Evolutionary conservation across 1,140 invertebrate species (phyloP), one percentile per base, ranked within the genome.

Genomic region (Drosophila willistoni): DNA sequence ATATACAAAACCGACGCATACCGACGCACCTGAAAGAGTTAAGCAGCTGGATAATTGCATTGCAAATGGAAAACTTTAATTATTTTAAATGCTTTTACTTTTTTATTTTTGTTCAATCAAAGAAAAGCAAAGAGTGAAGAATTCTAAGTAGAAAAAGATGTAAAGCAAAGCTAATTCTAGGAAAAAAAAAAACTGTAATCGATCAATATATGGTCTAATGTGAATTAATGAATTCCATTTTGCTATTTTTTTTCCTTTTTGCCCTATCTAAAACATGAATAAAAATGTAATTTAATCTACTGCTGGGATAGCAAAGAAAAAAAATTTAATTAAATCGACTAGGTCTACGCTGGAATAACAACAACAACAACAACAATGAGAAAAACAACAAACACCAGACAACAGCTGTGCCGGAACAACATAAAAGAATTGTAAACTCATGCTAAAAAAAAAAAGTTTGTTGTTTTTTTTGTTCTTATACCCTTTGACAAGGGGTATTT

Each of bases 321-420:
- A 60, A 86, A 87, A 83, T 87, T 87, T 89, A 87, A 87, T 87
- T 87, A 87, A 87, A 83, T 82, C 72, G 79, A 77, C 57, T 77
- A 86, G 83, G 83, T 79, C 76, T 77, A 71, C 57, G 67, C 61
- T 47, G 59, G 25, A 63, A 51, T 22, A 51, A 51, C 7, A 51
- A 51, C 44, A 44, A 51, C 44, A 44, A 17, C 19, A 19, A 19
- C 42, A 47, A 12, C 42, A 44, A 64, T 17, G 29, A 13, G n/a
- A 29, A 47, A 55, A 61, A 72, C 47, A 75, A 61, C 71, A 75
- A 72, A 56, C 73, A 75, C 56, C 73, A 63, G 68, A 64, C 61
- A 76, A 51, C 73, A 85, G 82, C 82, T 85, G 81, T 68, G 82
- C 67, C 44, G 61, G 29, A 79, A 74, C 68, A 77, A 71, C 72